phyloP scores from a whole-genome alignment of 2,797 vertebrate species.

The Acipenser transmontanus region DNA sequence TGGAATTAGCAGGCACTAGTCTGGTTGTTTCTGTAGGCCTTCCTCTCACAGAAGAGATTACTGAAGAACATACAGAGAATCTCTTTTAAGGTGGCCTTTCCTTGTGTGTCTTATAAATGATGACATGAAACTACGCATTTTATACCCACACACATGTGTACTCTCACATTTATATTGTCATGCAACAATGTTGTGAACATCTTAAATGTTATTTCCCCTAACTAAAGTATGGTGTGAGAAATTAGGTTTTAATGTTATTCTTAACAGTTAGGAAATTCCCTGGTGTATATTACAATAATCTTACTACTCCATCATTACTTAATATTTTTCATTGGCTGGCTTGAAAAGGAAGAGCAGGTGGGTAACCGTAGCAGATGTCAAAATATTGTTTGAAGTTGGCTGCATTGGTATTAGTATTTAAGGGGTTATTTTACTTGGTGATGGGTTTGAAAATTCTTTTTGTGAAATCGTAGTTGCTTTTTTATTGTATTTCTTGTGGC shows the following conservation, averaged over 20 bases:
- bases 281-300: conserved; percentile 7
- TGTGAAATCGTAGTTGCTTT: conserved; percentile 15
- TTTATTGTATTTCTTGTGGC: background rate
- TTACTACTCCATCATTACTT: conserved; percentile 30
- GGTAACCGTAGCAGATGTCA: conserved; percentile 38
- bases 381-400: conserved; percentile 29
- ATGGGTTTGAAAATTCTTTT: conserved; percentile 29
- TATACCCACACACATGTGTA: no score
- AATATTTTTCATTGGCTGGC: conserved; percentile 35
- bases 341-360: conserved; percentile 55
- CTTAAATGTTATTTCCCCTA: no score
- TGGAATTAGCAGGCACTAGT: conserved; percentile 1
- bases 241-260: no score
- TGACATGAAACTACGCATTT: no score
- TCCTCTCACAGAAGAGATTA: conserved; percentile 19
- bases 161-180: no score
- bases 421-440: conserved; percentile 23
- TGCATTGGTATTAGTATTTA: conserved; percentile 31
- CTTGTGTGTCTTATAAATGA: no score
- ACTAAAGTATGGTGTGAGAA: no score
- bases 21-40: conserved; percentile 11
- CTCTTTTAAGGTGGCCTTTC: no score
- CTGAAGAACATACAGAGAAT: conserved; percentile 13
- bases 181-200: no score
- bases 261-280: no score